Conservation (phyloP, 1,140 invertebrate genomes). For the Diachasma alloeum region DNA sequence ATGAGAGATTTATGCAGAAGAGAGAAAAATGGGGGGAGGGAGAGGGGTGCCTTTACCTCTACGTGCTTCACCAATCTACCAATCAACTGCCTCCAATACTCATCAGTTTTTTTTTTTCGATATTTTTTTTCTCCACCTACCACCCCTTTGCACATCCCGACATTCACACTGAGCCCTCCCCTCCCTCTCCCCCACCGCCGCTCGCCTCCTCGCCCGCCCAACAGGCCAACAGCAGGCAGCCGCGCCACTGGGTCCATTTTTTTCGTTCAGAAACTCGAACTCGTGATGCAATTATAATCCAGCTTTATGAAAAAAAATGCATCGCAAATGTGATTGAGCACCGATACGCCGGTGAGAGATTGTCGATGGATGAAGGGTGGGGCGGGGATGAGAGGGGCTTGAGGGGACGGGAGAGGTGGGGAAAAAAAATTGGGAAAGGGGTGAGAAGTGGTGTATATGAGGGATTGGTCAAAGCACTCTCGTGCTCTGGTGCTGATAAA, state of each 20-base stretch:
- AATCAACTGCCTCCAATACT: constrained; percentile 65
- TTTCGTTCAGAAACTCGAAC: constrained; percentile 53
- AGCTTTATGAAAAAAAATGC: constrained; percentile 65
- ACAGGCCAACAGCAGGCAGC: constrained; percentile 15
- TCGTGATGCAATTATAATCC: constrained; percentile 66
- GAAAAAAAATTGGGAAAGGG: constrained; percentile 13
- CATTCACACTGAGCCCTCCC: neutral
- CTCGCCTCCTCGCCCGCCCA: constrained; percentile 14
- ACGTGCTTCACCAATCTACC: constrained; percentile 50
- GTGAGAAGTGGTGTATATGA: constrained; percentile 38
- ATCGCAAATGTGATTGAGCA: constrained; percentile 66
- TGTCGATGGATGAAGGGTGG: constrained; percentile 12
- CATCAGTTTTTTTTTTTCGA: constrained; percentile 39
- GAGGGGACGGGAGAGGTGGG: neutral
- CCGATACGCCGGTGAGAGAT: constrained; percentile 58
- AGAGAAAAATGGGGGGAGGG: constrained; percentile 49
- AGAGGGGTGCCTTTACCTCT: constrained; percentile 25
- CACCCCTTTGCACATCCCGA: constrained; percentile 12
- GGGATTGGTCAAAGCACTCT: constrained; percentile 52
- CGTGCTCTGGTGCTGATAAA: constrained; percentile 54
- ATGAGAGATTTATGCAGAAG: constrained; percentile 22
- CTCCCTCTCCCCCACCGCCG: constrained; percentile 21
- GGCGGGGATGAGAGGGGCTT: constrained; percentile 3
- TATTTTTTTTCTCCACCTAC: neutral
- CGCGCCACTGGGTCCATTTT: constrained; percentile 51